Conservation (phyloP, 2,888 invertebrate genomes). For the Heterodera filipjevi region DNA sequence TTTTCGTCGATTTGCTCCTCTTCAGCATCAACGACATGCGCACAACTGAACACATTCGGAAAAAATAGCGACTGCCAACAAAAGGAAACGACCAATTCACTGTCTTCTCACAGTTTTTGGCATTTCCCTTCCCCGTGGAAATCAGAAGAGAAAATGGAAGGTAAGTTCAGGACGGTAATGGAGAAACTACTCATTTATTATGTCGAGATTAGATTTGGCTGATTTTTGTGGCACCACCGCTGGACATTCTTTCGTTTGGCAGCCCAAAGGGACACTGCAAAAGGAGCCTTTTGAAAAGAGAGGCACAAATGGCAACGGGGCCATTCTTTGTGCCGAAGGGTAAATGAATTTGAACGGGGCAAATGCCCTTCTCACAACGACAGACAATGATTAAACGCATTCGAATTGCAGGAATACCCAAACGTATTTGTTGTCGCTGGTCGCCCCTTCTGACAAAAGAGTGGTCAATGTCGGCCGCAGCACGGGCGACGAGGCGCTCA, state of each 20-base stretch:
- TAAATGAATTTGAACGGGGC: not conserved
- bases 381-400: not conserved
- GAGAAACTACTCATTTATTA: not conserved
- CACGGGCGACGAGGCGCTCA: not conserved
- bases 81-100: not conserved
- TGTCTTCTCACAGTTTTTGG: not conserved
- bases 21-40: not conserved
- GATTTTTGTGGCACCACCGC: not conserved
- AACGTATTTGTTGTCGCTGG: slow-evolving; percentile 32
- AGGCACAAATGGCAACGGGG: not conserved
- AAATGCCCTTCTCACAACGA: not conserved
- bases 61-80: not conserved
- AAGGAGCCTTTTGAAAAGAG: not conserved
- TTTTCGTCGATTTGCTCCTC: slow-evolving; percentile 21
- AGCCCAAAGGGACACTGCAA: not conserved
- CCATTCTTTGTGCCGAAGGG: slow-evolving; percentile 25
- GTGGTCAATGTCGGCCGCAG: slow-evolving; percentile 25
- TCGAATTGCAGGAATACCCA: slow-evolving; percentile 31
- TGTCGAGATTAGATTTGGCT: not conserved
- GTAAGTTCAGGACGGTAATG: not conserved
- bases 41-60: not conserved
- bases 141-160: not conserved
- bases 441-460: slow-evolving; percentile 25
- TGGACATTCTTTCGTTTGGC: not conserved
- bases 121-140: slow-evolving; percentile 11